Evolutionary conservation across 2,888 invertebrate species (phyloP).

Genomic region (Gari tellinella): DNA sequence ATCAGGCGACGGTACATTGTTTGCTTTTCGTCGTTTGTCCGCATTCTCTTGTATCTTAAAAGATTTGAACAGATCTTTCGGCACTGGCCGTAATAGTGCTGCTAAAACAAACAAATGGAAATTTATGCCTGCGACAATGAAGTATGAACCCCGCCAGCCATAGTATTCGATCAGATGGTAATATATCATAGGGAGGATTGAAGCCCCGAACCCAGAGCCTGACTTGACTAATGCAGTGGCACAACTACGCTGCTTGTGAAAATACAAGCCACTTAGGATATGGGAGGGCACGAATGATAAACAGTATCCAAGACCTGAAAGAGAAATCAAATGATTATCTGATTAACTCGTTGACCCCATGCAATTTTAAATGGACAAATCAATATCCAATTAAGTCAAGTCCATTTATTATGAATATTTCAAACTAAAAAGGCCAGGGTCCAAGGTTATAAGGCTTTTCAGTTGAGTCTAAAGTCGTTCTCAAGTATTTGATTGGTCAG

Average conservation of each 20-base stretch:
- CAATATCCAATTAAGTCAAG: no score
- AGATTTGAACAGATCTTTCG: slow-evolving; percentile 21
- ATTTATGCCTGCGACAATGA: slow-evolving; percentile 70
- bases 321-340: background rate
- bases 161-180: slow-evolving; percentile 68
- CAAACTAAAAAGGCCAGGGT: no score
- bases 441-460: no score
- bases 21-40: background rate
- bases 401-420: no score
- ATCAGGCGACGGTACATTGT: no score
- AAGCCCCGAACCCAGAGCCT: slow-evolving; percentile 70
- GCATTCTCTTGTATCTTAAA: slow-evolving; percentile 20
- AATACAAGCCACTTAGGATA: slow-evolving; percentile 74
- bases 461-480: no score
- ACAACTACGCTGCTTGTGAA: slow-evolving; percentile 67
- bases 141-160: slow-evolving; percentile 74
- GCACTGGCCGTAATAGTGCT: slow-evolving; percentile 61
- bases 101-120: slow-evolving; percentile 68
- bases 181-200: slow-evolving; percentile 67
- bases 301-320: slow-evolving; percentile 72
- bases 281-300: slow-evolving; percentile 74
- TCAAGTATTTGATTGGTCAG: no score
- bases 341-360: no score
- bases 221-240: slow-evolving; percentile 71
- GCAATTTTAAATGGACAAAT: no score